These are phyloP conservation scores for Sebastes aleutianus DNA, from an alignment of 2,797 vertebrate species.

Conservation along the genomic window DNA sequence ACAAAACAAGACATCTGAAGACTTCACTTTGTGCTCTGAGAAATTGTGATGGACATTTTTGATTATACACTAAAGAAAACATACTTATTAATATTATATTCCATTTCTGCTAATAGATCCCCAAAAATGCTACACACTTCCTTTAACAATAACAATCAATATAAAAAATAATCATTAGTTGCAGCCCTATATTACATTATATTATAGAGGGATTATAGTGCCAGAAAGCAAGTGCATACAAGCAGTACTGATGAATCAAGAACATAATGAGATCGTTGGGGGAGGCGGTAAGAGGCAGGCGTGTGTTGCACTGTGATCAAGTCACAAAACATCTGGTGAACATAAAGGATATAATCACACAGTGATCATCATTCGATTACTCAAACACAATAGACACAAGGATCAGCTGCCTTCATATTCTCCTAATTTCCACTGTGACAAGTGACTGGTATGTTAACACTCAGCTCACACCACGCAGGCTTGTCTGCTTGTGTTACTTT, in stretches of 20 bases:
- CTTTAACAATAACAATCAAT: neutral
- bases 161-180: neutral
- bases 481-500: conserved; percentile 63
- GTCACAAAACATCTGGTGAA: neutral
- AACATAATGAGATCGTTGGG: neutral
- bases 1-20: neutral
- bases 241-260: neutral
- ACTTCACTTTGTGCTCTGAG: neutral
- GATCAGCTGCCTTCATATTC: conserved; percentile 1
- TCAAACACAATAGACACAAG: neutral
- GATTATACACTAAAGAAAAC: no score
- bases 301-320: neutral
- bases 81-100: no score
- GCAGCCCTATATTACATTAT: neutral
- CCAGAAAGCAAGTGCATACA: neutral
- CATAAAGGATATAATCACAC: neutral
- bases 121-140: no score
- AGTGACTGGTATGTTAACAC: conserved; percentile 35
- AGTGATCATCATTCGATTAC: neutral
- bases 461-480: conserved; percentile 27
- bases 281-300: neutral
- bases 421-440: conserved; percentile 29
- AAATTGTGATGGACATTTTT: neutral
- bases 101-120: no score
- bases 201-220: neutral